Base-by-base conservation (phyloP, 2,888 invertebrate species). In the Temnothorax rugatulus region DNA sequence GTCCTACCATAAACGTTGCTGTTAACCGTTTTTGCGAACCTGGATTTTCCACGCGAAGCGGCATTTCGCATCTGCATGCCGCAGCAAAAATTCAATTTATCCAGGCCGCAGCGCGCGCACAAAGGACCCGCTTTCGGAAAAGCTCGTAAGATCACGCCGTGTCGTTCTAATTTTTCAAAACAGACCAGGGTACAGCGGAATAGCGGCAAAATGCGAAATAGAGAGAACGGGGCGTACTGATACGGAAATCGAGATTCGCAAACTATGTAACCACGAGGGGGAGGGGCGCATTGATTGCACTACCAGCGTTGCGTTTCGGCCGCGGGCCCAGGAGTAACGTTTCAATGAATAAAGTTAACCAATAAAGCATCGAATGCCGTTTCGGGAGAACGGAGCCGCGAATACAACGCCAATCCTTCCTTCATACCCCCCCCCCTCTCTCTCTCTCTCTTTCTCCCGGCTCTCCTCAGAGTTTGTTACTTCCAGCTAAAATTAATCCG, bases 311-410 rank as follows among this genome's bases (percentile, higher is more conserved):
- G 77, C 84, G 84, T 83, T 86, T 84, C 88, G 83, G 69, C 84
- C 73, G 84, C 83, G 84, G 82, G 75, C 84, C 75, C 84, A 84
- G 59, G 83, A 83, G 76, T 82, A 90, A 90, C 88, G 87, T 87
- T 89, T 89, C 89, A 89, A 87, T 88, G 90, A 91, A 92, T 92
- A 91, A 92, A 92, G 90, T 92, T 92, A 90, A 89, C 89, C 90
- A 90, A 92, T 92, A 91, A 92, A 92, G 91, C 91, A 86, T 84
- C 84, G 85, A 82, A 87, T 86, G 76, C 66, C 73, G 34, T 57
- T 87, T 85, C 29, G 79, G 74, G 83, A 84, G 74, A 83, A 82
- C 63, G 82, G 68, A 88, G 74, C 79, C 44, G 47, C 47, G 34
- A 25, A n/a, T 38, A 25, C 47, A 59, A 21, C 54, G n/a, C 21